These are phyloP conservation scores for Eueides isabella DNA, from an alignment of 1,140 invertebrate species.

Conservation along the genomic window DNA sequence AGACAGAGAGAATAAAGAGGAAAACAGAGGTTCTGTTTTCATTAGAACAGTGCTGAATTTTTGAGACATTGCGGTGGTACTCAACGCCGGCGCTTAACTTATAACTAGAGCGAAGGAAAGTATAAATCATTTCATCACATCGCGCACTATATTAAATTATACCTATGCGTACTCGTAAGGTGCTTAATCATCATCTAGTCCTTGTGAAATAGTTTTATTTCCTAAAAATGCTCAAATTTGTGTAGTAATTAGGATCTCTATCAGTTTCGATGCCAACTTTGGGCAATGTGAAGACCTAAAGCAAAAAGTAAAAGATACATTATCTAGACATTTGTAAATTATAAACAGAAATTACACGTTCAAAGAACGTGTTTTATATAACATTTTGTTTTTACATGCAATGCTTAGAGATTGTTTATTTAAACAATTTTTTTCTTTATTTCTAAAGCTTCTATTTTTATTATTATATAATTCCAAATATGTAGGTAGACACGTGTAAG, in stretches of 20 bases:
- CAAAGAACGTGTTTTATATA: not conserved
- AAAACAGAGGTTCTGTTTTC: too few species aligned
- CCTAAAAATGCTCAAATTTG: not conserved
- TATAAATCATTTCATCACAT: too few species aligned
- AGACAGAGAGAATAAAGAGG: too few species aligned
- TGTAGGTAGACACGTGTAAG: not conserved
- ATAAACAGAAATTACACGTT: not conserved
- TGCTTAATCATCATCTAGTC: not conserved
- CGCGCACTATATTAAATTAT: too few species aligned
- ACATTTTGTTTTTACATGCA: not conserved
- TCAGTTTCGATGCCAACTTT: too few species aligned
- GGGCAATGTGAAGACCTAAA: not conserved
- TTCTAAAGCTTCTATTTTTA: not conserved
- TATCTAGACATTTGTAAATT: not conserved
- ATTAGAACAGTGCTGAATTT: too few species aligned
- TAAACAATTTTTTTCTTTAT: not conserved
- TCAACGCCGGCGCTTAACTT: too few species aligned
- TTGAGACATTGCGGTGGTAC: too few species aligned
- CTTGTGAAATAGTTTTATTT: too few species aligned
- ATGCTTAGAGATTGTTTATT: not conserved
- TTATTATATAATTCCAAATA: not conserved
- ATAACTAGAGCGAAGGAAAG: too few species aligned
- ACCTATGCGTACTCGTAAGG: too few species aligned
- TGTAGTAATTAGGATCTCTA: too few species aligned
- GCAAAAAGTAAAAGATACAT: not conserved